Percentiles rank a stretch among this genome's conserved stretches.
phyloP scores from a whole-genome alignment of 2,113 vertebrate genomes.

The Artemisiospiza belli region DNA sequence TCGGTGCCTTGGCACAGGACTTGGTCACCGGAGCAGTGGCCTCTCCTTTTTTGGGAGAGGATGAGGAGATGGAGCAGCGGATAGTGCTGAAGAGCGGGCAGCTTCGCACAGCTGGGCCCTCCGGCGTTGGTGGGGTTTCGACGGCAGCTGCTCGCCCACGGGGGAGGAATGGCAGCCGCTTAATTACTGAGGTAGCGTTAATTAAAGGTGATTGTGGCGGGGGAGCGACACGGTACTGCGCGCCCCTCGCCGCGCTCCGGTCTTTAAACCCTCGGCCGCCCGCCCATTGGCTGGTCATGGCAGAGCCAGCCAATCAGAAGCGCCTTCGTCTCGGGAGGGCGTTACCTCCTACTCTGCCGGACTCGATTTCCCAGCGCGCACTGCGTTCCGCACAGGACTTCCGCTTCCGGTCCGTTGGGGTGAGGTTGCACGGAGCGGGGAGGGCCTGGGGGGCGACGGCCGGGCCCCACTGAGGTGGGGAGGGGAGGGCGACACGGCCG shows the following conservation, averaged over 20 bases:
- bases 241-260: rapidly evolving
- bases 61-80: background rate
- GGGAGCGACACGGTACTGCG: rapidly evolving
- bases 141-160: rapidly evolving
- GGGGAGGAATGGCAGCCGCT: rapidly evolving
- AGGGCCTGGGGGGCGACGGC: background rate
- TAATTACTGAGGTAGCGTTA: background rate
- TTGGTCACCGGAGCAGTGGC: background rate
- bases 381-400: rapidly evolving
- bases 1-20: background rate
- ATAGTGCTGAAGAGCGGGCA: background rate
- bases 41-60: conserved; percentile 32
- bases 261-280: background rate
- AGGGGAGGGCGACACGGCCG: rapidly evolving
- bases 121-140: background rate
- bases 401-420: background rate
- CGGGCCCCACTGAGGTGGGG: background rate
- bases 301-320: background rate
- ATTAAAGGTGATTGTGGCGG: rapidly evolving
- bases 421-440: rapidly evolving
- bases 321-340: rapidly evolving
- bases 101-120: no score
- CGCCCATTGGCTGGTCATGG: background rate
- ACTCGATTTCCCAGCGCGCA: background rate
- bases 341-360: rapidly evolving